Evolutionary conservation across 2,888 invertebrate species (phyloP).

Genomic region (Leptarthrus brevirostris): DNA sequence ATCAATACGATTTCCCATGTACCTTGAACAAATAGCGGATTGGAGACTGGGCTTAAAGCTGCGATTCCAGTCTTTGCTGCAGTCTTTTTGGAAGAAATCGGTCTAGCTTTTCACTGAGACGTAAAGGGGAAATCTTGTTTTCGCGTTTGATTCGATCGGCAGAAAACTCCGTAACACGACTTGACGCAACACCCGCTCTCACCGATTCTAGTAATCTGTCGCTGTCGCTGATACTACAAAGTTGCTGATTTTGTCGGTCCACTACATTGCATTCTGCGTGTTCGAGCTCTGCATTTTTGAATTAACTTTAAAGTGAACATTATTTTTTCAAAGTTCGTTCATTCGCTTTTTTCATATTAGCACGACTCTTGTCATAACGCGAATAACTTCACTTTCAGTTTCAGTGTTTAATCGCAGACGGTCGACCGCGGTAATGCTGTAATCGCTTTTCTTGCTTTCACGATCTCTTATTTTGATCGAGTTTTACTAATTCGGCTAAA

Average conservation of each 20-base stretch:
- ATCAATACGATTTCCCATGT: too few relatives aligned
- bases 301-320: background rate
- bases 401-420: background rate
- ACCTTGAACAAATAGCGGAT: too few relatives aligned
- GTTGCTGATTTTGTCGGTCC: background rate
- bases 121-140: background rate
- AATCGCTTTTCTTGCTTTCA: background rate
- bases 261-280: background rate
- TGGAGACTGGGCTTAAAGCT: too few relatives aligned
- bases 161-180: background rate
- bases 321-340: background rate
- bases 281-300: slow-evolving; percentile 8
- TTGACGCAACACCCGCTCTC: background rate
- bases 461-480: background rate
- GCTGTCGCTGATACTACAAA: background rate
- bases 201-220: background rate
- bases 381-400: slow-evolving; percentile 31
- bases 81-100: too few relatives aligned
- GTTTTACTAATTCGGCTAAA: background rate
- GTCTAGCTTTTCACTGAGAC: too few relatives aligned
- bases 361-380: slow-evolving; percentile 15
- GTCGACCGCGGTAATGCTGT: background rate
- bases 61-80: too few relatives aligned
- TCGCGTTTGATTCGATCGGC: slow-evolving; percentile 15
- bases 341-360: slow-evolving; percentile 1